These are phyloP conservation scores for Alca torda DNA, from an alignment of 2,797 vertebrate species.

Conservation along the genomic window DNA sequence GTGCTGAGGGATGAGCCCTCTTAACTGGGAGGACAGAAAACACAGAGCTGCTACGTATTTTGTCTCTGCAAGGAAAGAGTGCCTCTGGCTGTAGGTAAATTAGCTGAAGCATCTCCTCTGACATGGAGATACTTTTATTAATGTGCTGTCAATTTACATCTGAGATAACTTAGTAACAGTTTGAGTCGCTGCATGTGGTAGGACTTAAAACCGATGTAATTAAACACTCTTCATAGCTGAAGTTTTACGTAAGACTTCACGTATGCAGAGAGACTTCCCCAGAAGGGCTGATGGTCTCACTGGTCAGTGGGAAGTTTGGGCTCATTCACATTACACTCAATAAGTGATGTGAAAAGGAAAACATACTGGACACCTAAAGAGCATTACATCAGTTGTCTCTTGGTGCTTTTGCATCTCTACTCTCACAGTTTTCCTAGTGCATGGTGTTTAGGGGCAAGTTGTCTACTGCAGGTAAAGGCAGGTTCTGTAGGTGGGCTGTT, in stretches of 20 bases:
- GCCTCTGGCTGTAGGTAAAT: neutral
- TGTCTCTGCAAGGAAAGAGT: neutral
- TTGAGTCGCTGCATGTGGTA: neutral
- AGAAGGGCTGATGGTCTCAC: neutral
- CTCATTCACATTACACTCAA: neutral
- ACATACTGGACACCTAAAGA: neutral
- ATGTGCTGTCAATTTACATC: neutral
- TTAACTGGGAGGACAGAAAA: neutral
- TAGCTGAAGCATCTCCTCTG: neutral
- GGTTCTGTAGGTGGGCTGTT: neutral
- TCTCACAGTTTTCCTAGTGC: neutral
- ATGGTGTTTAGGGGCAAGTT: neutral
- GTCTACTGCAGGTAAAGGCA: neutral
- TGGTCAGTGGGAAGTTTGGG: neutral
- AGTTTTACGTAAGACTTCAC: neutral
- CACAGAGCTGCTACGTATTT: neutral
- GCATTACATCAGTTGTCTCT: neutral
- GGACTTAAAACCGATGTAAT: constrained; percentile 4
- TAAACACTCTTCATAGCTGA: neutral
- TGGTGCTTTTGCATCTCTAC: neutral
- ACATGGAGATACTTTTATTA: neutral
- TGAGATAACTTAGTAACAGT: neutral
- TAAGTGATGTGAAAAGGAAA: neutral
- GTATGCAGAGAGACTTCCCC: neutral
- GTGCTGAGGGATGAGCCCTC: neutral